Evolutionary conservation across 2,113 vertebrate genomes (phyloP).

Genomic region (Ptilonorhynchus violaceus): DNA sequence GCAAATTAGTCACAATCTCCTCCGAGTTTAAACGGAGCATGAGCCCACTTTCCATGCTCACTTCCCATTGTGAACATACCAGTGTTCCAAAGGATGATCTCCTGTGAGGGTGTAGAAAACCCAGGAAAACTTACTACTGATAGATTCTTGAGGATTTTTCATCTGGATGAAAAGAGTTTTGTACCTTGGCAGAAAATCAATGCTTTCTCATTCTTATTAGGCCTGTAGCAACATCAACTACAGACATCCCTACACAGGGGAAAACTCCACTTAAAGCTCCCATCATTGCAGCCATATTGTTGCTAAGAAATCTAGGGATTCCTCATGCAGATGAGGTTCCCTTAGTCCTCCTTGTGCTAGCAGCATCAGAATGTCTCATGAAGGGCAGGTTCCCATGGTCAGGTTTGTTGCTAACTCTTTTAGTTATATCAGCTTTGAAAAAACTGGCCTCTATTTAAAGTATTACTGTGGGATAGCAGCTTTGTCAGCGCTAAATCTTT

Average conservation of each 20-base stretch:
- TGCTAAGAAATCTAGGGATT: not conserved
- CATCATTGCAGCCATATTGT: not conserved
- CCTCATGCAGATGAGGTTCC: not conserved
- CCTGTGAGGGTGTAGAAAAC: not conserved
- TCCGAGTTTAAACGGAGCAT: not conserved
- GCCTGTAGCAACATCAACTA: not conserved
- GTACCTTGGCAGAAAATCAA: slow-evolving; percentile 40
- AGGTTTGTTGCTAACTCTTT: not conserved
- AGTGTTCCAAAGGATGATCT: not conserved
- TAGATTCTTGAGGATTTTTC: not conserved
- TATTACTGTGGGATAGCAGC: not conserved
- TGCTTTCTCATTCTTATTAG: slow-evolving; percentile 16
- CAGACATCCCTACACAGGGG: not conserved
- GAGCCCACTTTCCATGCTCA: rapidly evolving
- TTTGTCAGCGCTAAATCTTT: not conserved
- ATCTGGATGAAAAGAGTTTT: not conserved
- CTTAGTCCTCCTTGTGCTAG: not conserved
- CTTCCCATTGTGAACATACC: not conserved
- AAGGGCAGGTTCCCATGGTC: not conserved
- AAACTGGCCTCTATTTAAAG: not conserved
- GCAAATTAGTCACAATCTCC: not conserved
- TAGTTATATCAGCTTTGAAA: not conserved
- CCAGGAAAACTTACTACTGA: not conserved
- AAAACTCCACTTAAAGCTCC: not conserved
- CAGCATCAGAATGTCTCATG: not conserved